A percentile compares a stretch with the other conserved stretches of the same genome.
Evolutionary conservation across 2,888 invertebrate genomes (phyloP).

Genomic region (Anthophora plumipes): DNA sequence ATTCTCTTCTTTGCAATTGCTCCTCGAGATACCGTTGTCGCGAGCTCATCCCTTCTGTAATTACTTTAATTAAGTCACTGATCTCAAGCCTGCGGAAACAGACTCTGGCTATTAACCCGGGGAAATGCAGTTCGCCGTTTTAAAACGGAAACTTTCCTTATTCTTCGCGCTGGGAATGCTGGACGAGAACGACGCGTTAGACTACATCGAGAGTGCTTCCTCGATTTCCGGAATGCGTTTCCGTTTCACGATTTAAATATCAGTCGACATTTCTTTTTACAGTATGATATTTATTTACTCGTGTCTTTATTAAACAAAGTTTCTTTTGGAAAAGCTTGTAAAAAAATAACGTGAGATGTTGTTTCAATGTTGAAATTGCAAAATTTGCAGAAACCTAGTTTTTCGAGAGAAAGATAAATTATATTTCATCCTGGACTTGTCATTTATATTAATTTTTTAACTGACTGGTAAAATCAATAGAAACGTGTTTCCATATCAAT

Average conservation of each 20-base stretch:
- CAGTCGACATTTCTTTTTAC: not conserved
- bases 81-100: not conserved
- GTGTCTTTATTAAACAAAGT: too few relatives aligned
- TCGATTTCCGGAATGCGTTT: too few relatives aligned
- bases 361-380: too few relatives aligned
- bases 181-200: constrained; percentile 12
- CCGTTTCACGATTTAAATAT: not conserved
- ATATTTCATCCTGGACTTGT: too few relatives aligned
- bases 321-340: too few relatives aligned
- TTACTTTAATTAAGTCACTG: constrained; percentile 62
- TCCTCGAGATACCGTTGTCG: constrained; percentile 39
- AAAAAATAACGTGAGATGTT: too few relatives aligned
- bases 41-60: constrained; percentile 53
- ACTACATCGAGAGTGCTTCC: not conserved
- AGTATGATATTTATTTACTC: too few relatives aligned
- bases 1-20: constrained; percentile 65
- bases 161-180: not conserved
- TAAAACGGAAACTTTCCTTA: constrained; percentile 13
- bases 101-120: not conserved
- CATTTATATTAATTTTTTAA: too few relatives aligned
- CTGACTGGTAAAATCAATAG: too few relatives aligned
- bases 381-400: too few relatives aligned
- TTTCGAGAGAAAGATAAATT: too few relatives aligned
- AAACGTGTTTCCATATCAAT: too few relatives aligned
- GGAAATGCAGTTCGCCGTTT: not conserved